Percentiles rank a stretch among this genome's conserved stretches.
These are phyloP conservation scores for Lycodopsis pacificus DNA, from an alignment of 2,797 vertebrate genomes.

Conservation along the genomic window DNA sequence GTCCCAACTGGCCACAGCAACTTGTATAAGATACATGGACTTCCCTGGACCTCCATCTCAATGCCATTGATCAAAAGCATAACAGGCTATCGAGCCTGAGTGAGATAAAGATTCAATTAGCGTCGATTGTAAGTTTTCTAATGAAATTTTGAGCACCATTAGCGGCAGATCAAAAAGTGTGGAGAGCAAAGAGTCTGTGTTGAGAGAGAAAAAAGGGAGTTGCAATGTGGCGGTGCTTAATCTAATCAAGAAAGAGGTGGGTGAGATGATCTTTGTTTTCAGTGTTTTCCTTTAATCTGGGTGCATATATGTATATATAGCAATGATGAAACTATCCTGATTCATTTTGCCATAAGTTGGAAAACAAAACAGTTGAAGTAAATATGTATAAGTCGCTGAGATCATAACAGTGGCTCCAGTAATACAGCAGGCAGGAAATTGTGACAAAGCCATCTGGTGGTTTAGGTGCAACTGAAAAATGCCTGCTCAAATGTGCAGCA, in stretches of 20 bases:
- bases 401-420: slow-evolving; percentile 24
- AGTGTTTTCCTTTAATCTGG: slow-evolving; percentile 15
- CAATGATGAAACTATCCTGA: neutral
- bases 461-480: slow-evolving; percentile 36
- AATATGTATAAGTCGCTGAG: slow-evolving; percentile 19
- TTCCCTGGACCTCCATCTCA: slow-evolving; percentile 55
- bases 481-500: slow-evolving; percentile 37
- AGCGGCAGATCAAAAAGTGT: slow-evolving; percentile 40
- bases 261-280: neutral
- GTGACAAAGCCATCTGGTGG: slow-evolving; percentile 23
- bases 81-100: slow-evolving; percentile 64
- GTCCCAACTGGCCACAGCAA: slow-evolving; percentile 35
- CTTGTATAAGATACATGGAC: slow-evolving; percentile 52
- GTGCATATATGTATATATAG: neutral
- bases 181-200: slow-evolving; percentile 35
- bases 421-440: slow-evolving; percentile 33
- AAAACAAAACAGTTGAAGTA: neutral
- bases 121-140: slow-evolving; percentile 67
- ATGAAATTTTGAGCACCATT: slow-evolving; percentile 60
- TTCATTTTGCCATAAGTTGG: neutral
- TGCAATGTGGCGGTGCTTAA: neutral
- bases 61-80: slow-evolving; percentile 69
- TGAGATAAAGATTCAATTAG: slow-evolving; percentile 67
- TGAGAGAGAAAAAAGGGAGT: slow-evolving; percentile 5
- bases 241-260: slow-evolving; percentile 8